Conservation (phyloP, 2,113 vertebrate genomes). For the Bubalus kerabau region DNA sequence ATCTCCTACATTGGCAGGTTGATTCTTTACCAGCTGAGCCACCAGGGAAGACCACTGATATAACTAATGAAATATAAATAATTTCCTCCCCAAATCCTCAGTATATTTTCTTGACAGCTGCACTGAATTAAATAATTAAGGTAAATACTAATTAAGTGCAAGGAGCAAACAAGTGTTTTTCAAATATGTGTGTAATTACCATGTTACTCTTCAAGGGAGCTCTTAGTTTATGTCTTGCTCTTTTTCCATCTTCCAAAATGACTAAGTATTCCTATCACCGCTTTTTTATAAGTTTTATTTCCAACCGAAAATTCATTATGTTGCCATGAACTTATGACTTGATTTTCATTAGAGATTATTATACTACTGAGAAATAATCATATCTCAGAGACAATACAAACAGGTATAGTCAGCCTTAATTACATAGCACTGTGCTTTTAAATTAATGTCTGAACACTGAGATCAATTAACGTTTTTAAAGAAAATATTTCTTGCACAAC, state of each 20-base stretch:
- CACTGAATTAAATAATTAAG: not conserved
- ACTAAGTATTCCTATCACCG: not conserved
- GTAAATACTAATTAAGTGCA: not conserved
- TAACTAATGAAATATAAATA: not conserved
- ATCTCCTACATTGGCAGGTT: not conserved
- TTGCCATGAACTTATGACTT: constrained; percentile 34
- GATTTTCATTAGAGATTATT: constrained; percentile 65
- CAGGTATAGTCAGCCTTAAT: constrained; percentile 54
- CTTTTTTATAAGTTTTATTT: constrained; percentile 38
- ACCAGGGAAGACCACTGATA: not conserved
- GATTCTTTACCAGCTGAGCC: not conserved
- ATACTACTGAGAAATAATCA: constrained; percentile 52
- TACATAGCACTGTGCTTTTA: constrained; percentile 55
- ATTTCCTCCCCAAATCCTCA: not conserved
- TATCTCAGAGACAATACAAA: constrained; percentile 43
- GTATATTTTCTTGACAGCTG: not conserved
- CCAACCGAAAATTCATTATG: constrained; percentile 31
- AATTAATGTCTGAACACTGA: constrained; percentile 62
- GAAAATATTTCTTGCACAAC: not conserved
- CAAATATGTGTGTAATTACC: not conserved
- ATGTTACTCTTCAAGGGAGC: not conserved
- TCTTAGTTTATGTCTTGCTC: not conserved
- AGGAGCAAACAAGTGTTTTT: not conserved
- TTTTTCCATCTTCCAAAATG: not conserved
- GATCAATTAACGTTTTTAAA: constrained; percentile 57